A percentile compares a stretch with the other conserved stretches of the same genome.
phyloP scores from a whole-genome alignment of 2,113 vertebrate genomes.

The Anhinga rufa region DNA sequence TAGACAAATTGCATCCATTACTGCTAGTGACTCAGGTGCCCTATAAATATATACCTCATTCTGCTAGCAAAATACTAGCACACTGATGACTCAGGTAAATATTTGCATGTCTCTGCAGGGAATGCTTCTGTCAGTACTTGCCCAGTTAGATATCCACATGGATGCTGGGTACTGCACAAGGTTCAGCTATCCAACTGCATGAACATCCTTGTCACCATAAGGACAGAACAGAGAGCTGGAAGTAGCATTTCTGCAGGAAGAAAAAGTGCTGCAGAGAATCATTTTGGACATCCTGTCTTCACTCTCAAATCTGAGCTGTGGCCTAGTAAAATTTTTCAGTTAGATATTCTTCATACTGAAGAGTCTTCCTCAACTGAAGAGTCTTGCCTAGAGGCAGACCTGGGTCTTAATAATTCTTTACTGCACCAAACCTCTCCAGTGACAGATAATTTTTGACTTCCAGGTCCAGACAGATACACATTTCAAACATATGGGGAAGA shows the following conservation, averaged over 20 bases:
- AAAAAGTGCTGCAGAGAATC: neutral
- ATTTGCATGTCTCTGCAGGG: neutral
- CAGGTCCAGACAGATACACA: neutral
- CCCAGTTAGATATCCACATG: neutral
- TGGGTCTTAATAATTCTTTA: neutral
- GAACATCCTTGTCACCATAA: neutral
- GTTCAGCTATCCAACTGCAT: neutral
- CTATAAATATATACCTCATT: neutral
- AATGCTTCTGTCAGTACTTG: neutral
- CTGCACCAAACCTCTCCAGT: neutral
- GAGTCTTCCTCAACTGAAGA: neutral
- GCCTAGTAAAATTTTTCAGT: neutral
- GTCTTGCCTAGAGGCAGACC: neutral
- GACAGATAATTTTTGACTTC: neutral
- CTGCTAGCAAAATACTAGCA: neutral
- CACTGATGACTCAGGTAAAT: neutral
- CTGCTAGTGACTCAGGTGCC: neutral
- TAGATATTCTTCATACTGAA: neutral
- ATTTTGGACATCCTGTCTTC: neutral
- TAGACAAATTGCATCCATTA: neutral
- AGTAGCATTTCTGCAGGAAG: neutral
- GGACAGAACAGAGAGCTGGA: neutral
- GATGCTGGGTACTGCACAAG: fast-evolving
- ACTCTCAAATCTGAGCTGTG: neutral
- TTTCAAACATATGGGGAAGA: neutral